phyloP scores from a whole-genome alignment of 2,888 invertebrate genomes.

The Alsophila aescularia region DNA sequence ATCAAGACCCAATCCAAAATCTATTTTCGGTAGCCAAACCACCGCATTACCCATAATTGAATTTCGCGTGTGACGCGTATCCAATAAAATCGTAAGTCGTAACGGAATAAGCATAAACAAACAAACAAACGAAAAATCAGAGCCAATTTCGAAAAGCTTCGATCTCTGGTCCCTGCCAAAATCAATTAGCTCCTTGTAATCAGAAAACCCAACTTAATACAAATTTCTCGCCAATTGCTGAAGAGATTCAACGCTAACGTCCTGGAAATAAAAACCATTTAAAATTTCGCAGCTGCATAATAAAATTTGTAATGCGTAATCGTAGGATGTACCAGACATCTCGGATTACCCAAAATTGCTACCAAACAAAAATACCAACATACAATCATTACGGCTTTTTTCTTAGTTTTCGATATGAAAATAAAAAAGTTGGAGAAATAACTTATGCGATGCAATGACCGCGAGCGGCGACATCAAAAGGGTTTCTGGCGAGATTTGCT shows the following conservation, averaged over 20 bases:
- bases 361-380: slow-evolving; percentile 67
- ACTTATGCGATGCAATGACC: slow-evolving; percentile 73
- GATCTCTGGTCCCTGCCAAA: slow-evolving; percentile 71
- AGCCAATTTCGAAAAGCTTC: slow-evolving; percentile 61
- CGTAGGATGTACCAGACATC: slow-evolving; percentile 65
- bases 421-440: slow-evolving; percentile 61
- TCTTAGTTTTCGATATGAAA: slow-evolving; percentile 77
- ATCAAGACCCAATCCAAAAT: background rate
- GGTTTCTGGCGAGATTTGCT: slow-evolving; percentile 60
- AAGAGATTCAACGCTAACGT: slow-evolving; percentile 27
- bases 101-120: slow-evolving; percentile 48
- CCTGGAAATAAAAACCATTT: slow-evolving; percentile 13
- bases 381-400: slow-evolving; percentile 59
- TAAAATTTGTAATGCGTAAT: slow-evolving; percentile 52
- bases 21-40: slow-evolving; percentile 28
- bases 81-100: slow-evolving; percentile 48
- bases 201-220: slow-evolving; percentile 33
- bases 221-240: slow-evolving; percentile 13
- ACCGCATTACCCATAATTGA: slow-evolving; percentile 45
- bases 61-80: slow-evolving; percentile 50
- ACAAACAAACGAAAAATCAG: slow-evolving; percentile 51
- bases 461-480: slow-evolving; percentile 76
- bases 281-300: background rate
- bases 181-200: slow-evolving; percentile 76
- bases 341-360: slow-evolving; percentile 76